A percentile compares a stretch with the other conserved stretches of the same genome.
phyloP scores from a whole-genome alignment of 2,113 vertebrate species.

The Phalacrocorax aristotelis region DNA sequence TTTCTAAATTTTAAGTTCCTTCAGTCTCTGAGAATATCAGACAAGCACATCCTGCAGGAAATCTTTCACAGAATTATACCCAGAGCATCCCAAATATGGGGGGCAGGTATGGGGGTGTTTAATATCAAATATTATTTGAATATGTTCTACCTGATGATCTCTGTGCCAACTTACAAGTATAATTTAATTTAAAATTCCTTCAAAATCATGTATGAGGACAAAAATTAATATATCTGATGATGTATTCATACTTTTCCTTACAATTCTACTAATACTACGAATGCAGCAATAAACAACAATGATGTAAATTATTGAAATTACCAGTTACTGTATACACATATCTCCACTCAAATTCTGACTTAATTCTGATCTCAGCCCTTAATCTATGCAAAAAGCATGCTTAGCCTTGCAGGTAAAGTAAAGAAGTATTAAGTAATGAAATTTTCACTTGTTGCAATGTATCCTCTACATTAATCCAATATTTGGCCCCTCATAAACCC shows the following conservation, averaged over 20 bases:
- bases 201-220: not conserved
- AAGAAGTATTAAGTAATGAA: not conserved
- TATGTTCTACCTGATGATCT: not conserved
- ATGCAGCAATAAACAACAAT: not conserved
- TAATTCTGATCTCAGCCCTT: not conserved
- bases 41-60: not conserved
- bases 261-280: not conserved
- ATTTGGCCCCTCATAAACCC: not conserved
- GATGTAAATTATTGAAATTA: not conserved
- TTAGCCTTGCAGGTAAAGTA: not conserved
- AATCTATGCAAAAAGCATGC: not conserved
- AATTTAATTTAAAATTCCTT: not conserved
- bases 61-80: not conserved
- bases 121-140: not conserved
- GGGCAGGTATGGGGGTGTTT: fast-evolving
- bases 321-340: not conserved
- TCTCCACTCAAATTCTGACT: not conserved
- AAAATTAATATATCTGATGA: not conserved
- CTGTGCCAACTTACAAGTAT: not conserved
- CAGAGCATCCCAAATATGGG: not conserved
- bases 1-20: not conserved
- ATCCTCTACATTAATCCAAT: not conserved
- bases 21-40: not conserved
- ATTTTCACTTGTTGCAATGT: not conserved
- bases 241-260: not conserved